Base-by-base conservation (phyloP, 2,888 invertebrate species). In the Lobophora halterata region DNA sequence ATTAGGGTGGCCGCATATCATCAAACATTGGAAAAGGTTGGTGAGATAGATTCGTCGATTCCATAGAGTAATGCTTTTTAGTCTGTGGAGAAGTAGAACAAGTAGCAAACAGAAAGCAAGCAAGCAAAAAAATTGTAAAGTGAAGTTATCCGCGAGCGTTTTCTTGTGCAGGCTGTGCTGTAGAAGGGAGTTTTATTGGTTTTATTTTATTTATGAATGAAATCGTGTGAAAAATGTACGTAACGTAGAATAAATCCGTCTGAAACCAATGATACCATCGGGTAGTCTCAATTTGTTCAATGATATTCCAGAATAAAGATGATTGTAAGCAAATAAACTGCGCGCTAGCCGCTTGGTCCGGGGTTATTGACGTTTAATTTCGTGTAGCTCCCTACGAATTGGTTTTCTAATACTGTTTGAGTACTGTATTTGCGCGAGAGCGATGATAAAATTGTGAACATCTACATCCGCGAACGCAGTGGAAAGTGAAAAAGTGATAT, bases 291-390 rank as follows among this genome's bases (percentile, higher is more conserved):
- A 9, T 23, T 11, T 18, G 17, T 10, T 18, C 19, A 25, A 25
- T 9, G 18, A 36, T 28, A 20, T 7, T 28, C n/a, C 10, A 9
- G 9, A 13, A 25, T 13, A 12, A 10, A 23, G n/a, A 4, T 35
- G 13, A 13, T 9, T 26, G 23, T 36, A 39, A 46, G 38, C 37
- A 30, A 39, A 27, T 46, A 46, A 34, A 50, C 21, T 47, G 16
- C 24, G 41, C 60, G 52, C 40, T 49, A 61, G 58, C 56, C 61
- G 64, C 61, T 65, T 66, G 64, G 71, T 67, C 73, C 69, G 75
- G 50, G 79, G 78, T 75, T 80, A 85, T 83, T 82, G 83, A 83
- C 83, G 81, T 83, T 68, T 79, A 47, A 68, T 50, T 66, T 55
- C 40, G 60, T 59, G 62, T 67, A 65, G 59, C 58, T 63, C 61